A percentile compares a stretch with the other conserved stretches of the same genome.
These are phyloP conservation scores for Xylocopa sonorina DNA, from an alignment of 1,140 invertebrate genomes.

Conservation along the genomic window DNA sequence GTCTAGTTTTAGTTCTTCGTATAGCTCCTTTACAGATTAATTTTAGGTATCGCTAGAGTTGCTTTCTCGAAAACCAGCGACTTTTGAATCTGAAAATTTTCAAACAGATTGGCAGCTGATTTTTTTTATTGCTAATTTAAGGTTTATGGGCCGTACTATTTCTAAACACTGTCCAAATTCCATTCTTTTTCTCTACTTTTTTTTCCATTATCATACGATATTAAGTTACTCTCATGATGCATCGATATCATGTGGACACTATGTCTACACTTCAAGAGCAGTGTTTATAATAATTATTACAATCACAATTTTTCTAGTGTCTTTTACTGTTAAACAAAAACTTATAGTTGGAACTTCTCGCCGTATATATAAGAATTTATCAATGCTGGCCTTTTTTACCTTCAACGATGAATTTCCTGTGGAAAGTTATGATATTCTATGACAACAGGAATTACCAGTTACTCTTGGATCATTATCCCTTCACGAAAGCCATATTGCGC, in stretches of 20 bases:
- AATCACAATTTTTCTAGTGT: too few relatives aligned
- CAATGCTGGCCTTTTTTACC: too few relatives aligned
- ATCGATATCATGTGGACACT: too few relatives aligned
- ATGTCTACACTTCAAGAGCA: too few relatives aligned
- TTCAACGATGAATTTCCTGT: too few relatives aligned
- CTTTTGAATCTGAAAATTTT: background rate
- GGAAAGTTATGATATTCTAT: too few relatives aligned
- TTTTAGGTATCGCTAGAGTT: constrained; percentile 14
- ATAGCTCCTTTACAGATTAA: background rate
- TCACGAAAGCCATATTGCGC: background rate
- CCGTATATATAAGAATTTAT: too few relatives aligned
- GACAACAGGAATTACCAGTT: too few relatives aligned
- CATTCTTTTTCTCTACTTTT: background rate
- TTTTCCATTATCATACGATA: too few relatives aligned
- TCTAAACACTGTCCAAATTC: background rate
- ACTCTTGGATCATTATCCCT: background rate
- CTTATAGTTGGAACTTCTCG: too few relatives aligned
- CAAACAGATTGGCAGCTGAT: background rate
- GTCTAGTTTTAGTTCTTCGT: constrained; percentile 8
- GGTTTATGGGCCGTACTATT: background rate
- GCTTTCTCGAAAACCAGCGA: background rate
- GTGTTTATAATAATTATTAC: too few relatives aligned
- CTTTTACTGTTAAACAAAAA: too few relatives aligned
- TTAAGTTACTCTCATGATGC: background rate
- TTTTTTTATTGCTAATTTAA: background rate